Percentiles rank a stretch among this genome's conserved stretches.
phyloP scores from a whole-genome alignment of 2,888 invertebrate genomes.

The Mayetiola destructor region DNA sequence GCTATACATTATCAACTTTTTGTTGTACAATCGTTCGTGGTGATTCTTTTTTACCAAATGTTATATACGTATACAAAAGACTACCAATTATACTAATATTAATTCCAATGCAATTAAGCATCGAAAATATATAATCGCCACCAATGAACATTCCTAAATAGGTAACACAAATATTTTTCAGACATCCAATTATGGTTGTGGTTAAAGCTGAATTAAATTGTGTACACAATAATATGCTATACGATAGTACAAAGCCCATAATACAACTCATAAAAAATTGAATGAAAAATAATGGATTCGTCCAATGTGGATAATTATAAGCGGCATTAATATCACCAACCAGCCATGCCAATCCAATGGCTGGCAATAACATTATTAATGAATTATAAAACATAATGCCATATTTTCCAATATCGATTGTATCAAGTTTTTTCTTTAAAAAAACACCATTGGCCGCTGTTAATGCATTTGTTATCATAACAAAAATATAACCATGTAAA shows the following conservation, averaged over 20 bases:
- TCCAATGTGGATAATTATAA: constrained; percentile 56
- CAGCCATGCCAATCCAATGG: constrained; percentile 51
- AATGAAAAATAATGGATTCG: constrained; percentile 53
- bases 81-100: constrained; percentile 87
- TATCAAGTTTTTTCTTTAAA: constrained; percentile 91
- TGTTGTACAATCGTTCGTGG: constrained; percentile 18
- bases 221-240: constrained; percentile 90
- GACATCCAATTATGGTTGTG: constrained; percentile 93
- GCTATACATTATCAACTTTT: constrained; percentile 17
- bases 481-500: constrained; percentile 73
- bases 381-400: constrained; percentile 88
- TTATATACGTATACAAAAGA: constrained; percentile 73
- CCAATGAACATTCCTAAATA: constrained; percentile 97
- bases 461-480: constrained; percentile 81
- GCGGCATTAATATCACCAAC: constrained; percentile 61
- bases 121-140: constrained; percentile 91
- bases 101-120: constrained; percentile 87
- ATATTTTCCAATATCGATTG: constrained; percentile 83
- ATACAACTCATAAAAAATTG: constrained; percentile 83
- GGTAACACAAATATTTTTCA: constrained; percentile 95
- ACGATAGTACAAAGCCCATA: constrained; percentile 93
- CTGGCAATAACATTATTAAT: constrained; percentile 72
- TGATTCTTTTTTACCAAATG: constrained; percentile 42
- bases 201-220: constrained; percentile 95
- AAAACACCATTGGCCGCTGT: constrained; percentile 97